Conservation (phyloP, 2,113 vertebrate species). For the Mesembrinibis cayennensis region DNA sequence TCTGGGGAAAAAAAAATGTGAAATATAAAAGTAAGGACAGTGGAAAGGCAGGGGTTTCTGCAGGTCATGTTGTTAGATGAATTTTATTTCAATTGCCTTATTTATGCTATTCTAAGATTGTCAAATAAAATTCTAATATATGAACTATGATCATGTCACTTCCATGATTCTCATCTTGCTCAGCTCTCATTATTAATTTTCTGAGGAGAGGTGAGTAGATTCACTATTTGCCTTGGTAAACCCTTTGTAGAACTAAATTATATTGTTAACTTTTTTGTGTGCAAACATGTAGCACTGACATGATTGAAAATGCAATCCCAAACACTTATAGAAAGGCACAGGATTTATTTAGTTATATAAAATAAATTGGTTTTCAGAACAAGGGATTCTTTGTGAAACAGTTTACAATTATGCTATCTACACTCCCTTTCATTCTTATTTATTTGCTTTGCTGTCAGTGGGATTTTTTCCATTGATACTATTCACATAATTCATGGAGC, state of each 20-base stretch:
- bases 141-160: neutral
- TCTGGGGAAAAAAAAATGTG: neutral
- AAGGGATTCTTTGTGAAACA: neutral
- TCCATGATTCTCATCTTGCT: neutral
- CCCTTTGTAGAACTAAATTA: neutral
- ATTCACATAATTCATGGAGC: neutral
- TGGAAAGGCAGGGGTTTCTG: neutral
- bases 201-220: neutral
- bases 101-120: neutral
- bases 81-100: neutral
- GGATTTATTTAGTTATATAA: neutral
- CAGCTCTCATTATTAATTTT: neutral
- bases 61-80: neutral
- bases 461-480: neutral
- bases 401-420: neutral
- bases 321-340: neutral
- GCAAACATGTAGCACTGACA: neutral
- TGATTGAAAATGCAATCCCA: neutral
- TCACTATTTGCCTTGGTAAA: neutral
- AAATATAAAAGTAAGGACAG: neutral
- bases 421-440: neutral
- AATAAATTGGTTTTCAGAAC: neutral
- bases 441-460: neutral
- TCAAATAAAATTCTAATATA: neutral
- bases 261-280: neutral